Evolutionary conservation across 2,113 vertebrate species (phyloP), one percentile per base, ranked within the genome.

Genomic region (Rhombomys opimus): DNA sequence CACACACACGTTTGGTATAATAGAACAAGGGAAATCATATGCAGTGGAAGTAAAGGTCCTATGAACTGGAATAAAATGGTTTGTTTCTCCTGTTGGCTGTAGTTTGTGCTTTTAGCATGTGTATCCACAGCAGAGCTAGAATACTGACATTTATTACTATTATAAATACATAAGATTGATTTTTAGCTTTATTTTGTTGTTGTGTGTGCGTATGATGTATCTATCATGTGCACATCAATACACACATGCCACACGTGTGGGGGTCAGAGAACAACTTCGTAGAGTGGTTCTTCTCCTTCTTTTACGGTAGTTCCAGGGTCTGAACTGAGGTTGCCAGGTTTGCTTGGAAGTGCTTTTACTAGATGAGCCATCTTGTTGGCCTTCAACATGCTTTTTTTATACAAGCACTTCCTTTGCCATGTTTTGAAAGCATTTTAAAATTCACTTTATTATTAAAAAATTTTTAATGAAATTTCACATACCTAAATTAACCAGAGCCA

Each of bases 301-400:
- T 46, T 32, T 85, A 30, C 41, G n/a, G 81, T 27, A 27, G 13
- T 41, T n/a, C 38, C 25, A 65, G 81, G 59, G 81, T 18, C 65
- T 15, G 25, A 65, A 63, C n/a, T 41, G 23, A 65, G 59, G 59
- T 38, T 25, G 8, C 81, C 13, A 17, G 7, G 12, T 63, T 41
- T 65, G n/a, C 38, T 38, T 41, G 38, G n/a, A 85, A 65, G 25
- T 65, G 25, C 25, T 46, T 85, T 46, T 46, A 46, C 59, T 63
- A 63, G 38, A 12, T 30, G 25, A 65, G 14, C 38, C 25, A 41
- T 67, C 38, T 85, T 65, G 59, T 30, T 41, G 8, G 38, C 38
- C 23, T 63, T 65, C 23, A 46, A 30, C 78, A 65, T 86, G 46
- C 4, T 5, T 73, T 96, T 96, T 85, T 92, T 77, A 96, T 94